Base-by-base conservation (phyloP, 2,113 vertebrate genomes). In the Chelonoidis abingdonii region DNA sequence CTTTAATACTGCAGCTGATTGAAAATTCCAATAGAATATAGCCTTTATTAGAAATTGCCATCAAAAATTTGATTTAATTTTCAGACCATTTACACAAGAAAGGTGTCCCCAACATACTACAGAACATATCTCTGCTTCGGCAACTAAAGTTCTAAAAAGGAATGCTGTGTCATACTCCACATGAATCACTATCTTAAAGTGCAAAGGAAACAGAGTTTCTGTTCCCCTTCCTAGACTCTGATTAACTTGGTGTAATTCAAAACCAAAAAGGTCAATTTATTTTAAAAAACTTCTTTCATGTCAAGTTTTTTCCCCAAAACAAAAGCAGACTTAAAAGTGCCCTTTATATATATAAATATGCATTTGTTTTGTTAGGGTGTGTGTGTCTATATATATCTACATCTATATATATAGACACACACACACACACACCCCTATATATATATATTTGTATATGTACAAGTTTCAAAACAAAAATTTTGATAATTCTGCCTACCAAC, bases 161-260 rank as follows among this genome's bases (percentile, higher is more conserved):
- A 96, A 93, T 75, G 87, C 95, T 96, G 93, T 84, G 87, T 95
- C 96, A 96, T 44, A 3, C 1, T 84, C 59, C 0, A 3, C 49
- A 79, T 92, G 95, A 97, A 89, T 97, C 93, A 82, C 0, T 44
- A 76, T 69, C 89, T 83, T 22, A 27, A 21, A 0, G 65, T 31
- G 93, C 57, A 0, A 80, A 92, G 93, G 83, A 95, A 95, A 90
- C 62, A 44, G 81, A 8, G n/a, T 83, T 49, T 83, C 24, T 87
- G 69, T 31, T 22, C 76, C 78, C 69, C 47, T 84, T 44, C 88
- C 93, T 84, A n/a, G 35, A 75, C 80, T 94, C 88, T 91, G 13
- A 47, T 88, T 89, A 89, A 52, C 35, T n/a, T 27, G 57, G 9
- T 59, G 12, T 47, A 85, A 53, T 57, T 49, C 16, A 47, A 12